phyloP scores from a whole-genome alignment of 1,140 invertebrate species.

The Zaprionus inermis region DNA sequence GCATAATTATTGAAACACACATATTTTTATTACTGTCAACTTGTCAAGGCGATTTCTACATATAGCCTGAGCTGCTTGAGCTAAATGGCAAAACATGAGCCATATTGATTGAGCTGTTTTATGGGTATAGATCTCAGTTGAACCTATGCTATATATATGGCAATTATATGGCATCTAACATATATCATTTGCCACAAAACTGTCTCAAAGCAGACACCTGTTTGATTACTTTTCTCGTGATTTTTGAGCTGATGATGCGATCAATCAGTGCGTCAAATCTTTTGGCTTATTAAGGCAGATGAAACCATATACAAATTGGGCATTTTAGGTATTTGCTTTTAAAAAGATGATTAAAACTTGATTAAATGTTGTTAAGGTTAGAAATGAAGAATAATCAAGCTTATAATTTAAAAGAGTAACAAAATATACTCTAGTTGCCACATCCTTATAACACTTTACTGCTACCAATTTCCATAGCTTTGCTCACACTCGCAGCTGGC shows the following conservation, averaged over 20 bases:
- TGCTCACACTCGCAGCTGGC: constrained; percentile 31
- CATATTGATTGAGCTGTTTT: background rate
- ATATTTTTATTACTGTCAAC: background rate
- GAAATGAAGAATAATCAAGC: no score
- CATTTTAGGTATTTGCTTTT: background rate
- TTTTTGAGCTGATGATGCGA: background rate
- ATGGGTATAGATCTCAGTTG: background rate
- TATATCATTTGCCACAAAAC: background rate
- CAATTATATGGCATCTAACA: background rate
- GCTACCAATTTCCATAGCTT: background rate
- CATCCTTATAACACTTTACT: background rate
- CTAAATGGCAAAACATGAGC: background rate
- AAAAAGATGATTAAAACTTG: background rate
- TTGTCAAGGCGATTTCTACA: background rate
- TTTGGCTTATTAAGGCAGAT: background rate
- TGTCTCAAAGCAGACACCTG: background rate
- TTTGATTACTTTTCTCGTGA: background rate
- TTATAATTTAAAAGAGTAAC: no score
- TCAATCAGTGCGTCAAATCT: background rate
- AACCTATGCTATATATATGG: background rate
- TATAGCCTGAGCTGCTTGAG: background rate
- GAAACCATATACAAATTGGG: background rate
- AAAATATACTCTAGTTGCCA: no score
- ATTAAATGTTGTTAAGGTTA: no score
- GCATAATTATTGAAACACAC: background rate